Evolutionary conservation across 92 coral and sea anemone species (phyloP), one percentile per base, ranked within the genome.

Genomic region (Galaxea fascicularis): DNA sequence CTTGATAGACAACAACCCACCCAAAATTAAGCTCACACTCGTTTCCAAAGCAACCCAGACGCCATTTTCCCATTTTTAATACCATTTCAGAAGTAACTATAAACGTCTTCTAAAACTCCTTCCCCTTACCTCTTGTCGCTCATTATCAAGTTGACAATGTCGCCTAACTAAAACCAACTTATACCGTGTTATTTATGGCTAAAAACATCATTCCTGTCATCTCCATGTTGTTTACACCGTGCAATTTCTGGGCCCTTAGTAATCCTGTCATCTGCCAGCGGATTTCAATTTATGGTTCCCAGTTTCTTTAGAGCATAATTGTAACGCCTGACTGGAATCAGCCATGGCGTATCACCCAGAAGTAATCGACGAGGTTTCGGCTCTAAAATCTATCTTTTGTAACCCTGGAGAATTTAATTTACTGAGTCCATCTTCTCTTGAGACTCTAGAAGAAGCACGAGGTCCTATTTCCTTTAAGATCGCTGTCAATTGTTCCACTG

Each of bases 351-450:
- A n/a, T 29, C 18, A 30, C 0, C 45, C 78, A 29, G 75, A 68
- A 64, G 76, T 49, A 21, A 53, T 80, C 15, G 92, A 96, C 45
- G 98, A 96, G 81, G 67, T 96, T 49, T 85, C 80, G 45, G 98
- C 90, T 64, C 92, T 96, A 56, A 76, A 91, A 76, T 94, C 98
- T 15, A 96, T 96, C 21, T 96, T 94, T 82, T 96, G 96, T 76
- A 92, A 82, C 78, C 84, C 88, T 20, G 95, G 93, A 47, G 98
- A 96, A 83, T 96, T 96, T 69, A 14, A 22, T 68, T 69, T 84
- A 47, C 18, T 82, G 11, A 74, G 56, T 24, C 63, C 86, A 26
- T 68, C 76, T 60, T 76, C 57, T 18, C 58, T 69, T 28, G 81
- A 74, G 17, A 67, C 27, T 16, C 54, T 78, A 31, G 82, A 75